These are phyloP conservation scores for Phalloptychus januarius DNA, from an alignment of 2,797 vertebrate genomes.

Conservation along the genomic window DNA sequence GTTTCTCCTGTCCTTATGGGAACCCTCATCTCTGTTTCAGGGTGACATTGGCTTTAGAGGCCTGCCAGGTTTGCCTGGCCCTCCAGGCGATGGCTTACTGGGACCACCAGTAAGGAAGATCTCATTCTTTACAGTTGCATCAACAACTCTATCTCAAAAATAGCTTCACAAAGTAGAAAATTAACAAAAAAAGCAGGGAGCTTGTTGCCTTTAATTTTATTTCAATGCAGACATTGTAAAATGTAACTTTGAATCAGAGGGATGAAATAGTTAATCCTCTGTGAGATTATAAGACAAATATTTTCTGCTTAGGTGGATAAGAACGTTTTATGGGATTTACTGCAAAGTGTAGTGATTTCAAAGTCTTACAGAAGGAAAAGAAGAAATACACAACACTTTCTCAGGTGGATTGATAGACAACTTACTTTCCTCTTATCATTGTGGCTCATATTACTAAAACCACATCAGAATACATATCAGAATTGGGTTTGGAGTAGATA, in stretches of 20 bases:
- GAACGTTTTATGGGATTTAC: neutral
- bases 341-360: neutral
- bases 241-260: neutral
- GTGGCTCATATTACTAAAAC: neutral
- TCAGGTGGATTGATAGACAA: neutral
- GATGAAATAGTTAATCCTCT: no score
- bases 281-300: neutral
- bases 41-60: conserved; percentile 90
- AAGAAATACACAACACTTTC: neutral
- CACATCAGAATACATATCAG: neutral
- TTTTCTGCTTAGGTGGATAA: neutral
- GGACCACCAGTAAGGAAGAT: conserved; percentile 85
- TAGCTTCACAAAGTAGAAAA: neutral
- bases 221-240: neutral
- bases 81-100: conserved; percentile 87
- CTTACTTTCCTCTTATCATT: neutral
- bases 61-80: conserved; percentile 83
- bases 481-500: neutral
- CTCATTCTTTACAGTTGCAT: neutral
- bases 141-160: neutral
- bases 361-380: neutral
- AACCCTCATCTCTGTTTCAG: conserved; percentile 66
- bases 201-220: neutral
- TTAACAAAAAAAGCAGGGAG: neutral
- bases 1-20: conserved; percentile 5